Base-by-base conservation (phyloP, 2,797 vertebrate species). In the Phataginus tetradactyla region DNA sequence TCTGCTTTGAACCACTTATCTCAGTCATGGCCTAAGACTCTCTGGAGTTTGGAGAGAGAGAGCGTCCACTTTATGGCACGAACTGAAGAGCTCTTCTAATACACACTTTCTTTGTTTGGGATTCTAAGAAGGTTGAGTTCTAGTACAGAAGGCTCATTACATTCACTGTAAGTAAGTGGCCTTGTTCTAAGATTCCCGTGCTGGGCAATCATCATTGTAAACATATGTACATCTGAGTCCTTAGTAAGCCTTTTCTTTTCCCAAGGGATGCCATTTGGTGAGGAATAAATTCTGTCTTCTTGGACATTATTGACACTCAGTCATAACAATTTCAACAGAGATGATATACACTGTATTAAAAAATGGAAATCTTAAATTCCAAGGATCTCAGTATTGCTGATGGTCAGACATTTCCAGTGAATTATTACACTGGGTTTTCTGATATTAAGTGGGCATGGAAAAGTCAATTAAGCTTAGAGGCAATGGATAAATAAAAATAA, bases 331-430 rank as follows among this genome's bases (percentile, higher is more conserved):
- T 98, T 98, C 96, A 97, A 53, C 86, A 95, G 92, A 97, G 86
- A 84, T 98, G 90, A 98, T 97, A 96, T 59, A 96, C 75, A 68
- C 51, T 63, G 97, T 97, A 89, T 96, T 97, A 81, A 97, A 96
- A 98, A 98, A 85, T 88, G 53, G 79, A 98, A 98, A 97, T 96
- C 80, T 94, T 96, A 96, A 97, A 96, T 97, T 98, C 83, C 93
- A 95, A 29, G 78, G 74, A 88, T 39, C 34, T 97, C 92, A 93
- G 63, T 55, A 29, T 92, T 81, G 91, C 68, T 96, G 96, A 97
- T 6, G 72, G 49, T 96, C 69, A 96, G 51, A 45, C 34, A 96
- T 32, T 86, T 59, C n/a, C 53, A 49, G 27, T 95, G 86, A 97
- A 97, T 51, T 97, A 45, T 96, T 79, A 84, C 91, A 91, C 11